Base-by-base conservation (phyloP, 2,888 invertebrate genomes). In the Myopa testacea region DNA sequence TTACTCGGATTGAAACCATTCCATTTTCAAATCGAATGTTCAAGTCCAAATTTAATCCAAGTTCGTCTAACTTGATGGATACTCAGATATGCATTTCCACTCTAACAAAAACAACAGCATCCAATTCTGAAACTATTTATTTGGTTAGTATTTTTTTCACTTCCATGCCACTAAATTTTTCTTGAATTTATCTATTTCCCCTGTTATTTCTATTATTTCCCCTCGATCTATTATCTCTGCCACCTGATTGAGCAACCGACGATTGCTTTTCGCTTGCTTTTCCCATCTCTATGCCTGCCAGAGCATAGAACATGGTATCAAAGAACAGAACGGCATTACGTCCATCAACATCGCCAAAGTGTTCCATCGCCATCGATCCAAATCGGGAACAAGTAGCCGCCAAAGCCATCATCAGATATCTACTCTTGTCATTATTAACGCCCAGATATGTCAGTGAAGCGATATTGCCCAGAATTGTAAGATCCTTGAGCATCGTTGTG, bases 391-490 rank as follows among this genome's bases (percentile, higher is more conserved):
- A 52, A 45, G 81, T 37, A 71, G 84, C 84, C 34, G 80, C 77
- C 34, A 84, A 4, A 14, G 84, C 80, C 84, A 87, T 83, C 0
- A 81, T 78, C 5, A 82, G 70, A 37, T 84, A 87, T 4, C 81
- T 55, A 0, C 8, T 63, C 8, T 84, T 85, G 0, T 45, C 65
- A 69, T 85, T 83, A 38, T 81, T 82, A 0, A 79, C 74, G 0
- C 84, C 81, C 4, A 86, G 79, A 50, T 83, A 87, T 0, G 82
- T 73, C 34, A 86, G 71, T 0, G 87, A 87, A 0, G 86, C 77
- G 19, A 86, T 83, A 45, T 87, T 86, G 10, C 83, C 86, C 75
- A 87, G 68, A 16, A 82, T 67, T 4, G 82, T 83, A 0, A 87
- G 83, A 81, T 87, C 84, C 60, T 82, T 82, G 0, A 81, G 12